phyloP scores from a whole-genome alignment of 1,140 invertebrate genomes.

The Coptotermes formosanus region DNA sequence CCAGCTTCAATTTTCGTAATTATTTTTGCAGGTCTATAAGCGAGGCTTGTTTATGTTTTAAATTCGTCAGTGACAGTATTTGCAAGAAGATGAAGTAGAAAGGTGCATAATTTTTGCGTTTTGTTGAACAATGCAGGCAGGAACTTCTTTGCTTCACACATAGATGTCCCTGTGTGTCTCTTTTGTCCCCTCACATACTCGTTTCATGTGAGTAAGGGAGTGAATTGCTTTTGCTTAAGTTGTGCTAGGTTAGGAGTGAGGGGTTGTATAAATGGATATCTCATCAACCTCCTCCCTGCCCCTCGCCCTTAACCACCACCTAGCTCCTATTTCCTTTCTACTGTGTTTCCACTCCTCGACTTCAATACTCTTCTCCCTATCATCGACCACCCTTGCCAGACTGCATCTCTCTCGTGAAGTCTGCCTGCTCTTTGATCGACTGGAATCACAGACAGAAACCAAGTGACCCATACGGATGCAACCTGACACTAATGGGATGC shows the following conservation, averaged over 20 bases:
- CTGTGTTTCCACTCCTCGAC: not conserved
- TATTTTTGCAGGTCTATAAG: too few relatives aligned
- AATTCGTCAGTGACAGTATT: too few relatives aligned
- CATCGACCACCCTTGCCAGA: not conserved
- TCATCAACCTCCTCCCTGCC: not conserved
- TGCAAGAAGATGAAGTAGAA: too few relatives aligned
- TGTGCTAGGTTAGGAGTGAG: constrained; percentile 17
- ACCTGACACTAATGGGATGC: too few relatives aligned
- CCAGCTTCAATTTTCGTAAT: too few relatives aligned
- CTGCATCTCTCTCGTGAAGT: not conserved
- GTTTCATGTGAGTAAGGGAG: not conserved
- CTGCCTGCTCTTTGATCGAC: not conserved
- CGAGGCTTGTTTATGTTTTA: too few relatives aligned
- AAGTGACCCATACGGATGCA: too few relatives aligned
- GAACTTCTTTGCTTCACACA: constrained; percentile 14
- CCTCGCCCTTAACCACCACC: not conserved
- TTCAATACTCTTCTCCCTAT: not conserved
- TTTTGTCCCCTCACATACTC: constrained; percentile 8
- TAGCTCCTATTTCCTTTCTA: not conserved
- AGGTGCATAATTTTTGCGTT: not conserved
- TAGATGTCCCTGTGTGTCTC: constrained; percentile 21
- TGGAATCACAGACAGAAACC: not conserved
- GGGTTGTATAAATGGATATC: constrained; percentile 23
- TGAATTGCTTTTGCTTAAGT: constrained; percentile 12
- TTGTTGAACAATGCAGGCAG: not conserved